Percentiles rank a stretch among this genome's conserved stretches.
These are phyloP conservation scores for Thysanoteuthis rhombus DNA, from an alignment of 2,888 invertebrate species.

Conservation along the genomic window DNA sequence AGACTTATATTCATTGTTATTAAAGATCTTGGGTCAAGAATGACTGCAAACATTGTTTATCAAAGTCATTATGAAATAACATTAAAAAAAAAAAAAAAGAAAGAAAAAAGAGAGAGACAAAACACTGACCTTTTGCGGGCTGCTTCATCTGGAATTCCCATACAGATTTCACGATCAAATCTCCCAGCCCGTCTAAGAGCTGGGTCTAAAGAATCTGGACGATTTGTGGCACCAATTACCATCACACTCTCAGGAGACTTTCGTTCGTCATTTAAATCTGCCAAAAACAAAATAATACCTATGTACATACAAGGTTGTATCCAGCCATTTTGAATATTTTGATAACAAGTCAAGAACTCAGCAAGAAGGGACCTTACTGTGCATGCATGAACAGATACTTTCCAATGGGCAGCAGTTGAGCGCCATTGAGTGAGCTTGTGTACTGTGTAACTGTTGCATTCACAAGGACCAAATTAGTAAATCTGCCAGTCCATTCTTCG, in stretches of 20 bases:
- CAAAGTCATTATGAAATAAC: no score
- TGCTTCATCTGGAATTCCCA: constrained; percentile 90
- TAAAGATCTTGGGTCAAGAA: no score
- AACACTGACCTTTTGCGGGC: constrained; percentile 73
- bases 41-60: no score
- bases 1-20: no score
- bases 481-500: background rate
- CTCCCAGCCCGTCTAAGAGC: constrained; percentile 90
- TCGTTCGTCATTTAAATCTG: constrained; percentile 51
- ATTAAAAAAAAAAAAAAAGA: background rate
- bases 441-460: no score
- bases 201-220: constrained; percentile 91
- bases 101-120: constrained; percentile 73
- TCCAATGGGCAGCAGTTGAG: no score
- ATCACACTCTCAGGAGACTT: constrained; percentile 70
- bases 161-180: constrained; percentile 90
- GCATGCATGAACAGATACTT: no score
- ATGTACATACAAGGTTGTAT: background rate
- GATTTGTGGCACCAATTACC: constrained; percentile 94
- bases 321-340: no score
- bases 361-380: no score
- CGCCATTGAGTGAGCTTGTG: no score
- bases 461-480: no score
- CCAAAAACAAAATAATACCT: constrained; percentile 27
- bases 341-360: no score